Percentiles rank a stretch among this genome's conserved stretches.
phyloP scores from a whole-genome alignment of 2,888 invertebrate species.

The Drosophila aldrichi region DNA sequence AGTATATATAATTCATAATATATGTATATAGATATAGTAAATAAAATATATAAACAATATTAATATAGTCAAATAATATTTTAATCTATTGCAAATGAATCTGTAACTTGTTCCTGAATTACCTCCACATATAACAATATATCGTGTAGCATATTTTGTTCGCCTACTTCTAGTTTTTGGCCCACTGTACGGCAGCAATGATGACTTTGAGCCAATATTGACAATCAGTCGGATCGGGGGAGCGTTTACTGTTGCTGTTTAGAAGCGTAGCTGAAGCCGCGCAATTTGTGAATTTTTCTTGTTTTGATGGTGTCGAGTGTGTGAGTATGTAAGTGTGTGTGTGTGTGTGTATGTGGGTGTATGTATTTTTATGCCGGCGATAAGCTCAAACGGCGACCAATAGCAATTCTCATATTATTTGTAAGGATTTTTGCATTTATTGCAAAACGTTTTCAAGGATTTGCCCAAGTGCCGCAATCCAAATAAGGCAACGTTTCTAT shows the following conservation, averaged over 20 bases:
- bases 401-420: slow-evolving; percentile 80
- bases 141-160: not conserved
- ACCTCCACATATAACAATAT: not conserved
- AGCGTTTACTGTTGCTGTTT: slow-evolving; percentile 61
- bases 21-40: no score
- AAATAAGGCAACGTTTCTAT: slow-evolving; percentile 67
- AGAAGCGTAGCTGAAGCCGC: slow-evolving; percentile 68
- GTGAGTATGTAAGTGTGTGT: slow-evolving; percentile 23
- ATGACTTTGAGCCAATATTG: slow-evolving; percentile 46
- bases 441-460: slow-evolving; percentile 74
- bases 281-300: slow-evolving; percentile 78
- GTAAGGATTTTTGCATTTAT: slow-evolving; percentile 82
- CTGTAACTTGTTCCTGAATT: no score
- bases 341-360: slow-evolving; percentile 32
- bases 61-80: no score
- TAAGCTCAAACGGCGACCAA: slow-evolving; percentile 76
- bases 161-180: not conserved
- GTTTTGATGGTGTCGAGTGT: slow-evolving; percentile 51
- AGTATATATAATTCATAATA: no score
- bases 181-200: slow-evolving; percentile 52
- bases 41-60: no score
- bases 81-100: no score
- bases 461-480: slow-evolving; percentile 49
- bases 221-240: slow-evolving; percentile 48
- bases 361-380: slow-evolving; percentile 72